These are phyloP conservation scores for Neomonachus schauinslandi DNA, from an alignment of 2,113 vertebrate species.

Conservation along the genomic window DNA sequence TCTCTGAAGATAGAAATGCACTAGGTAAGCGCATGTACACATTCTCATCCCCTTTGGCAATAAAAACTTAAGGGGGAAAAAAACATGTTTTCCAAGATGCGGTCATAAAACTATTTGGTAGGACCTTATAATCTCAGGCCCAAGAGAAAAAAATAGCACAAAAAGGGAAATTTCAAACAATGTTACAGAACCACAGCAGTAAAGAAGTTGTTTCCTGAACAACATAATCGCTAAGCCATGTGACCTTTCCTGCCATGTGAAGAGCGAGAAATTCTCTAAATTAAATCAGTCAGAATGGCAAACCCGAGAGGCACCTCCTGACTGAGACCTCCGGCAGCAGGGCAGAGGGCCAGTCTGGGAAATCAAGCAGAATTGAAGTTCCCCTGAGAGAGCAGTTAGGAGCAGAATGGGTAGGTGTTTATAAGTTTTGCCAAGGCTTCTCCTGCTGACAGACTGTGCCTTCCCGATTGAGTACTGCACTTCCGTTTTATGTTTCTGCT, in stretches of 20 bases:
- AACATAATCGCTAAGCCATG: conserved; percentile 36
- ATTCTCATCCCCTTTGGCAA: neutral
- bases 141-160: neutral
- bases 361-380: conserved; percentile 65
- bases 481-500: neutral
- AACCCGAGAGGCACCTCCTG: neutral
- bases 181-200: conserved; percentile 2
- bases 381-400: conserved; percentile 32
- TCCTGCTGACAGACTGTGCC: neutral
- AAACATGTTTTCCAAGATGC: neutral
- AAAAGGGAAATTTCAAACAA: conserved; percentile 21
- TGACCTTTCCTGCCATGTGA: conserved; percentile 59
- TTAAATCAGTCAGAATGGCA: conserved; percentile 50
- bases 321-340: neutral
- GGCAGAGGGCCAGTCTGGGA: conserved; percentile 59
- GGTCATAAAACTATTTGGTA: conserved; percentile 29
- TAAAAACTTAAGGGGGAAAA: neutral
- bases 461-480: neutral
- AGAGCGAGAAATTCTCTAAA: conserved; percentile 71
- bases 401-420: neutral
- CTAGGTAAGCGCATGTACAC: neutral
- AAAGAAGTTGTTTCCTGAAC: conserved; percentile 49
- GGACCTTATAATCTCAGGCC: neutral
- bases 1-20: neutral
- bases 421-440: neutral